Evolutionary conservation across 2,888 invertebrate species (phyloP), one percentile per base, ranked within the genome.

Genomic region (Malachius bipustulatus): DNA sequence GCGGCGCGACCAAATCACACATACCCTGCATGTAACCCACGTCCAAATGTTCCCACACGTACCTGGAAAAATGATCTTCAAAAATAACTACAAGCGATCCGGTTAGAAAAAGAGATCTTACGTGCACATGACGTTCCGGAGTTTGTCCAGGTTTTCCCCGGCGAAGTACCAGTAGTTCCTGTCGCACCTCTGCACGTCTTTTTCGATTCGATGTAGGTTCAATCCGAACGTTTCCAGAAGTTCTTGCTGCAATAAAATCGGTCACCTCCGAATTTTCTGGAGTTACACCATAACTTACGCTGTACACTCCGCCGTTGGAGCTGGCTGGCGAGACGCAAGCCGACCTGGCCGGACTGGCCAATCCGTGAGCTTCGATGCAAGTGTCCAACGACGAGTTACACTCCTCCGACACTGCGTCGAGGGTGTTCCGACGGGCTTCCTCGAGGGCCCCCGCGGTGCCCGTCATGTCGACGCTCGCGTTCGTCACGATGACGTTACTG

Each of bases 1-100:
- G 66, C 0, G 93, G 94, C 0, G 94, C 94, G 1, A 83, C 88
- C 39, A 96, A 68, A 64, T 94, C 94, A 61, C 94, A 94, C 94
- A 94, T 96, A 50, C 94, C 94, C 62, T 94, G 94, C 73, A 94
- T 88, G 65, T 96, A 96, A 8, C 94, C 94, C 24, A 82, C 75
- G 32, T 93, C 90, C 46, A 96, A 64, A 58, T 94, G 87, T 56
- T 93, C 87, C 89, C 93, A 94, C 2, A 96, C 93, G 62, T 90
- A 94, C n/a, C 88, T 89, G 51, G 2, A 55, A 42, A n/a, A n/a
- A n/a, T 19, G n/a, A 6, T 19, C 6, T n/a, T 19, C n/a, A 8
- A 19, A 19, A 19, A 19, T 19, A 19, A 8, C 24, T 8, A 19
- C n/a, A 19, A 19, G n/a, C 24, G 6, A 19, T n/a, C 6, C n/a